Base-by-base conservation (phyloP, 2,113 vertebrate species). In the Etheostoma spectabile region DNA sequence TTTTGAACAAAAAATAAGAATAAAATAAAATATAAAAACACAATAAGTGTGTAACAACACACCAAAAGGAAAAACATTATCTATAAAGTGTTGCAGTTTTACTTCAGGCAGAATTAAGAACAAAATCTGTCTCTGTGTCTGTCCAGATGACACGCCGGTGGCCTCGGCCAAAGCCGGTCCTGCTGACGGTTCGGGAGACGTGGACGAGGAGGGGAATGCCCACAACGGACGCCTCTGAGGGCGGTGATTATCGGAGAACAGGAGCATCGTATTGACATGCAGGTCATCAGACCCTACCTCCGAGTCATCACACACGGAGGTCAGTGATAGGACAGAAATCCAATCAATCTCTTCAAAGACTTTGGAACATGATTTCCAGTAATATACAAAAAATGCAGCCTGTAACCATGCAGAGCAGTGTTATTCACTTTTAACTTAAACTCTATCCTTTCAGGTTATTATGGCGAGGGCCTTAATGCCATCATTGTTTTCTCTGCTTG, bases 401-500 rank as follows among this genome's bases (percentile, higher is more conserved):
- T 33, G 21, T 14, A 42, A 45, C 21, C 61, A 6, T 63, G 35
- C 61, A 22, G 11, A 64, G 2, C 30, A 51, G 33, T 12, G 35
- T 55, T n/a, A 4, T 24, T 0, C 1, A 3, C 52, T 15, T 8
- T 24, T 60, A 4, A 38, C 0, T 70, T 13, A 48, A 57, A 22
- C 42, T 67, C 15, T 82, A 19, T 68, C 68, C 60, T 3, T 6
- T 21, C 93, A 99, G 98, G 98, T 1, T 99, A 99, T 79, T 99
- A 99, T 0, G 98, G 98, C 0, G 98, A 99, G 82, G 98, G 98
- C 0, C 95, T 99, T 66, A 99, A 99, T 0, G 98, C 98, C 91
- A 99, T 99, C 92, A 99, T 99, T 2, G 98, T 99, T 70, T 99
- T 99, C 3, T 97, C 98, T 0, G 98, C 98, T 66, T 99, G 98